Conservation (phyloP, 2,888 invertebrate species). For the Watsonalla cultraria region DNA sequence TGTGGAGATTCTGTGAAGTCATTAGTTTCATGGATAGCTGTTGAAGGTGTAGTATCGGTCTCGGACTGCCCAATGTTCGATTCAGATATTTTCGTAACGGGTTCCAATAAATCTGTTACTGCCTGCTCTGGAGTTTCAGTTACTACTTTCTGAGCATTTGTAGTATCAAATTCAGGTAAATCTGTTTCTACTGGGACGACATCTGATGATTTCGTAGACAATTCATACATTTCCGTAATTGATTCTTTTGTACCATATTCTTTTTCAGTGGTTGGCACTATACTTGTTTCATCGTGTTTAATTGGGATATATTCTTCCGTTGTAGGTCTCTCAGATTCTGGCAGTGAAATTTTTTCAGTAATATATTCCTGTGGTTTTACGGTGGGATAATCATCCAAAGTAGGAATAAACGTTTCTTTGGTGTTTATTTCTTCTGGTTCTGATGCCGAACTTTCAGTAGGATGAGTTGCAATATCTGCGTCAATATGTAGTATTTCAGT, state of each 20-base stretch:
- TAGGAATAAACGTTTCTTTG: not conserved
- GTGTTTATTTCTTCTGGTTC: not conserved
- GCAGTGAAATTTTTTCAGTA: not conserved
- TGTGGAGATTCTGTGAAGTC: not conserved
- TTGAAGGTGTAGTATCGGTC: not conserved
- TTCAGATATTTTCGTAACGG: not conserved
- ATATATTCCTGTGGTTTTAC: not conserved
- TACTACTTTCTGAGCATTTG: constrained; percentile 5
- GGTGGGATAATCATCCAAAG: not conserved
- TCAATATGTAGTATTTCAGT: not conserved
- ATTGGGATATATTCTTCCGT: not conserved
- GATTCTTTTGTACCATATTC: not conserved
- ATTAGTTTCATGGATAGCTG: not conserved
- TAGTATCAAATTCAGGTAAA: not conserved
- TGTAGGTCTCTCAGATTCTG: not conserved
- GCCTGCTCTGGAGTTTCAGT: constrained; percentile 6
- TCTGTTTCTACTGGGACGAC: not conserved
- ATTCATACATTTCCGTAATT: not conserved
- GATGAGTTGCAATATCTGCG: not conserved
- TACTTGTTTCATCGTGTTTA: not conserved
- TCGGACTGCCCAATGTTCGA: not conserved
- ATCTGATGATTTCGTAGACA: not conserved
- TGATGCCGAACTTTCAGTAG: not conserved
- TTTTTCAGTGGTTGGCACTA: not conserved
- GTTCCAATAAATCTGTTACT: not conserved